These are phyloP conservation scores for Apodemus speciosus DNA, from an alignment of 2,113 vertebrate genomes.

Conservation along the genomic window DNA sequence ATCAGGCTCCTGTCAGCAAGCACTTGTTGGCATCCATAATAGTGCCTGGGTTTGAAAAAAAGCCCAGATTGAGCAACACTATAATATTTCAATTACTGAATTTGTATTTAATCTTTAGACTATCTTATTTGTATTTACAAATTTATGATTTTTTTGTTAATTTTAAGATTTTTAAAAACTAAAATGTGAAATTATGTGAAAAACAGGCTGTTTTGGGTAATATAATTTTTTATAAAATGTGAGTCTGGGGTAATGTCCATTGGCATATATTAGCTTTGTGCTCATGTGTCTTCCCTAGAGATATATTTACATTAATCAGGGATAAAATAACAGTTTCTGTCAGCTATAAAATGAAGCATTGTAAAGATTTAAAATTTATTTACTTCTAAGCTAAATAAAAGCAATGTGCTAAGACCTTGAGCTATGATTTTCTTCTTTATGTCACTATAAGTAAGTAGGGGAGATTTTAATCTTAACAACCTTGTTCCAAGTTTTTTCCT, in stretches of 20 bases:
- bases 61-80: neutral
- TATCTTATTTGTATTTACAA: neutral
- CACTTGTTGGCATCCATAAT: too few relatives aligned
- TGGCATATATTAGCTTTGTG: neutral
- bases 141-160: neutral
- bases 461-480: neutral
- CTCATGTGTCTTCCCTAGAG: neutral
- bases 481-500: neutral
- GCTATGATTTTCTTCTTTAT: neutral
- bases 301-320: neutral
- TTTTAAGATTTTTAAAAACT: neutral
- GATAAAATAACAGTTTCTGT: neutral
- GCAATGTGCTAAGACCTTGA: neutral
- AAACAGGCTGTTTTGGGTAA: neutral
- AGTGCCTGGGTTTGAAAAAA: too few relatives aligned
- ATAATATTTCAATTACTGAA: accelerated
- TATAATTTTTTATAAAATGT: neutral
- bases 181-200: neutral
- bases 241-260: neutral
- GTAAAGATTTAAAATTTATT: neutral
- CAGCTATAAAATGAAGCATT: neutral
- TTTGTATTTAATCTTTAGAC: neutral
- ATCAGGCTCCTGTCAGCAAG: too few relatives aligned
- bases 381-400: neutral
- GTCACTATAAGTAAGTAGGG: neutral